These are phyloP conservation scores for Astreopora myriophthalma DNA, from an alignment of 64 coral and sea anemone genomes.

Conservation along the genomic window DNA sequence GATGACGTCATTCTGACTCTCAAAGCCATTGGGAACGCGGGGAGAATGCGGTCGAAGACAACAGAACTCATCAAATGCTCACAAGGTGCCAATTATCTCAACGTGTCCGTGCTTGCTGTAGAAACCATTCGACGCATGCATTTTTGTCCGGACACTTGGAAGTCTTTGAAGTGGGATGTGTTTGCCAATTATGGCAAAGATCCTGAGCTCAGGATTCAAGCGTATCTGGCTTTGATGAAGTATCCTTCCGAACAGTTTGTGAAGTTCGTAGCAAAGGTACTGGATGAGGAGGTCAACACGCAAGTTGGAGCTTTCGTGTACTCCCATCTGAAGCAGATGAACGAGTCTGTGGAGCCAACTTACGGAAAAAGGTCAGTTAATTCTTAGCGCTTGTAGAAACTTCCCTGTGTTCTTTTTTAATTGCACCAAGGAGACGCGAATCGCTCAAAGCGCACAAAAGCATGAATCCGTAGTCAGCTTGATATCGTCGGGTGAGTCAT, in stretches of 20 bases:
- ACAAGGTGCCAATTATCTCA: constrained; percentile 66
- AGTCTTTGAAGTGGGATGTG: neutral
- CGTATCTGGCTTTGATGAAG: constrained; percentile 71
- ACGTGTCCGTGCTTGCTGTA: constrained; percentile 66
- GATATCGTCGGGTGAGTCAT: too few species aligned
- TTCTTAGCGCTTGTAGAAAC: neutral
- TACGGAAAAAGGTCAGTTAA: constrained; percentile 32
- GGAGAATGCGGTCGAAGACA: constrained; percentile 5
- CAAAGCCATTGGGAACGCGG: constrained; percentile 72
- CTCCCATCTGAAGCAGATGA: constrained; percentile 71
- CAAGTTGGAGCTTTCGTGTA: constrained; percentile 77
- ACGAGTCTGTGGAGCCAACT: constrained; percentile 69
- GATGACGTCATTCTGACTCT: constrained; percentile 56
- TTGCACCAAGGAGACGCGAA: too few species aligned
- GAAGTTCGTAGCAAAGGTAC: neutral
- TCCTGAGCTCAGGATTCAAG: constrained; percentile 68
- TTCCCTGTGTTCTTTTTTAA: too few species aligned
- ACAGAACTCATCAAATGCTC: constrained; percentile 52
- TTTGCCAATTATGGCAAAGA: constrained; percentile 55
- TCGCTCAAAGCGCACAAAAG: too few species aligned
- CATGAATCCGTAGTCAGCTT: too few species aligned
- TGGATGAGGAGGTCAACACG: constrained; percentile 75
- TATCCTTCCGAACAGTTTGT: constrained; percentile 48
- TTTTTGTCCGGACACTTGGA: constrained; percentile 25
- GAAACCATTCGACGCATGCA: constrained; percentile 56